A percentile compares a stretch with the other conserved stretches of the same genome.
phyloP scores from a whole-genome alignment of 2,797 vertebrate genomes.

The Labroides dimidiatus region DNA sequence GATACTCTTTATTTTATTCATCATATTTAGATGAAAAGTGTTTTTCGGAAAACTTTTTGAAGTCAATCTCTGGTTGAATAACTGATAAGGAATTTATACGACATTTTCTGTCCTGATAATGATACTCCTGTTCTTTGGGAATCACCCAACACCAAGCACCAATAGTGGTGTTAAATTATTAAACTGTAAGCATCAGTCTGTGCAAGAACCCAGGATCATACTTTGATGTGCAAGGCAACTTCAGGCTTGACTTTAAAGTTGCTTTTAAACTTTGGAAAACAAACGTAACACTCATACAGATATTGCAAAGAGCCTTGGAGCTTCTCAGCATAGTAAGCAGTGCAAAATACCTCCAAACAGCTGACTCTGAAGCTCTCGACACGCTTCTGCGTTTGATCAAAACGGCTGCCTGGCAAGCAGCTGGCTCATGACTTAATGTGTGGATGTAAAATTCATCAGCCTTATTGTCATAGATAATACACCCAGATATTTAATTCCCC shows the following conservation, averaged over 20 bases:
- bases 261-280: background rate
- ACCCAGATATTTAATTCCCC: background rate
- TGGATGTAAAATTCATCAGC: background rate
- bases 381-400: background rate
- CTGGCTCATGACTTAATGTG: background rate
- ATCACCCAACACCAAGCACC: background rate
- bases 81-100: background rate
- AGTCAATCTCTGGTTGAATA: no score
- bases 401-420: background rate
- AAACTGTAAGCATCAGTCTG: background rate
- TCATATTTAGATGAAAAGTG: no score
- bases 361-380: background rate
- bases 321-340: background rate
- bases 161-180: background rate
- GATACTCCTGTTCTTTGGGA: background rate
- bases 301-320: background rate
- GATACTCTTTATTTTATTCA: no score
- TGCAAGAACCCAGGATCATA: background rate
- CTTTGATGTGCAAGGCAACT: background rate
- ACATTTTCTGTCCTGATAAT: background rate
- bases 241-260: background rate
- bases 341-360: background rate
- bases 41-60: no score
- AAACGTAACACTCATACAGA: background rate
- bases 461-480: background rate